Conservation (phyloP, 2,113 vertebrate species). For the Takifugu flavidus region DNA sequence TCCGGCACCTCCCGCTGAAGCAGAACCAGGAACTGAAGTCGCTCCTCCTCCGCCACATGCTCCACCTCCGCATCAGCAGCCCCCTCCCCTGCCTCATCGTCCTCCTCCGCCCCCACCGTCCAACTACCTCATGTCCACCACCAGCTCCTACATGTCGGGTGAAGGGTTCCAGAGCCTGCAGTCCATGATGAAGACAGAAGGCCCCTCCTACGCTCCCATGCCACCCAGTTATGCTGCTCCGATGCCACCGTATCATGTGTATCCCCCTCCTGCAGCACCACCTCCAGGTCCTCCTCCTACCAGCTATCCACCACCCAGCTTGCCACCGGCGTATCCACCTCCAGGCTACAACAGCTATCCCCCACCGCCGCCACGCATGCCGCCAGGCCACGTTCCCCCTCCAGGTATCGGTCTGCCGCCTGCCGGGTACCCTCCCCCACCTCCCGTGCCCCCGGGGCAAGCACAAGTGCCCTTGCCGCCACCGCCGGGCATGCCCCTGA, state of each 20-base stretch:
- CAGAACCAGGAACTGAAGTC: constrained; percentile 77
- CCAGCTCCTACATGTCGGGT: constrained; percentile 94
- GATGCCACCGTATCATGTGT: constrained; percentile 86
- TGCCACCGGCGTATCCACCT: constrained; percentile 84
- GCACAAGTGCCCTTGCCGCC: constrained; percentile 89
- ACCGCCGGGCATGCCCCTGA: constrained; percentile 89
- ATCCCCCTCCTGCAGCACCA: constrained; percentile 79
- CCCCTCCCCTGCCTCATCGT: constrained; percentile 87
- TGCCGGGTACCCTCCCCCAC: constrained; percentile 85
- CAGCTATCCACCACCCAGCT: constrained; percentile 75
- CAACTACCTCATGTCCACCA: constrained; percentile 95
- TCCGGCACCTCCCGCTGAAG: constrained; percentile 54
- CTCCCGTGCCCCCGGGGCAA: constrained; percentile 88
- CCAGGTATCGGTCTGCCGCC: constrained; percentile 88
- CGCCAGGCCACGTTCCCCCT: constrained; percentile 84
- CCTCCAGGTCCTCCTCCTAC: constrained; percentile 81
- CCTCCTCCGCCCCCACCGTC: constrained; percentile 86
- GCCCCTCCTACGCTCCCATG: constrained; percentile 83
- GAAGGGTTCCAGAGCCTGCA: constrained; percentile 94
- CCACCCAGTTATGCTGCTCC: constrained; percentile 86
- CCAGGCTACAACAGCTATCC: constrained; percentile 88
- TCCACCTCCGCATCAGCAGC: constrained; percentile 86
- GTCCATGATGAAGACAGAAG: constrained; percentile 97
- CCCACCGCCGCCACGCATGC: constrained; percentile 81
- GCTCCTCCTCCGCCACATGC: constrained; percentile 88